These are phyloP conservation scores for Artemia sp. DNA, from an alignment of 2,888 invertebrate genomes.

Conservation along the genomic window DNA sequence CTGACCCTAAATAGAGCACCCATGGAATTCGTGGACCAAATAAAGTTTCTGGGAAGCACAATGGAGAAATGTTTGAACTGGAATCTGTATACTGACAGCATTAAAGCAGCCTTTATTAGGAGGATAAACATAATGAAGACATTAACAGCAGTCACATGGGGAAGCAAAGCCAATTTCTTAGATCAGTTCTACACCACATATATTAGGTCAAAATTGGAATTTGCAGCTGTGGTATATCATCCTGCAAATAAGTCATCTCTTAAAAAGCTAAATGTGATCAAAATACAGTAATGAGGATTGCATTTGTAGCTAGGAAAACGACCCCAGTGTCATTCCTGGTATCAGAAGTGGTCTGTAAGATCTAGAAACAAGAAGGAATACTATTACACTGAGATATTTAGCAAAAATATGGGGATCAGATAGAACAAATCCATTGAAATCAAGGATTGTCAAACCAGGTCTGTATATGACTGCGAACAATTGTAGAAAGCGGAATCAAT, in stretches of 20 bases:
- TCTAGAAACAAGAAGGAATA: background rate
- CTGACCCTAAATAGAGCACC: too few species aligned
- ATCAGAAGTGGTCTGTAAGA: background rate
- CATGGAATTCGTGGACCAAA: too few species aligned
- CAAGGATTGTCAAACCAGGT: background rate
- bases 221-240: too few species aligned
- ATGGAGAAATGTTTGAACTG: too few species aligned
- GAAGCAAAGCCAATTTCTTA: too few species aligned
- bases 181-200: too few species aligned
- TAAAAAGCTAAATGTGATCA: background rate
- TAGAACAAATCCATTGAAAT: background rate
- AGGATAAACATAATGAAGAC: too few species aligned
- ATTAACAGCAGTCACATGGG: background rate
- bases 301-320: background rate
- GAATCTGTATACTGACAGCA: too few species aligned
- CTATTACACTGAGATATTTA: background rate
- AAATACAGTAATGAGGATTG: background rate
- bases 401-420: background rate
- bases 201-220: too few species aligned
- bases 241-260: too few species aligned
- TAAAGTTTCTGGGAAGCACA: too few species aligned
- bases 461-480: background rate
- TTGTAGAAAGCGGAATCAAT: background rate
- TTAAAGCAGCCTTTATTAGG: too few species aligned
- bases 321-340: background rate